A percentile compares a stretch with the other conserved stretches of the same genome.
Evolutionary conservation across 2,888 invertebrate genomes (phyloP).

Genomic region (Caenorhabditis sp.): DNA sequence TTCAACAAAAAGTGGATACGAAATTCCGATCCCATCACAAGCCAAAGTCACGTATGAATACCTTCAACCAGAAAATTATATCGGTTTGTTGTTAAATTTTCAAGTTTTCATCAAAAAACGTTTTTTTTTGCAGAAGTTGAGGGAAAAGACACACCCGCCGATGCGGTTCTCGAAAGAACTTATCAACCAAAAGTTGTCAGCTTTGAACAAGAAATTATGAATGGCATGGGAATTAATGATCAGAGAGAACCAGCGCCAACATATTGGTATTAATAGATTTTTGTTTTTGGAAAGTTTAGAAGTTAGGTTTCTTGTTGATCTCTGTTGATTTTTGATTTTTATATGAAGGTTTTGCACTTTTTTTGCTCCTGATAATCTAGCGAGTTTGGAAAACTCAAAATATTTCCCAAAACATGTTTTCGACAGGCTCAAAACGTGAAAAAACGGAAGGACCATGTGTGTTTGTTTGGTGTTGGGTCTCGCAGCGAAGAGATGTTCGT

Average conservation of each 20-base stretch:
- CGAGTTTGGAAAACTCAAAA: not conserved
- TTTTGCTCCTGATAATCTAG: not conserved
- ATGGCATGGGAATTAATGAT: constrained; percentile 57
- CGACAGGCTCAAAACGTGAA: not conserved
- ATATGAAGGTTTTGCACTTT: not conserved
- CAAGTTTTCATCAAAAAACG: not conserved
- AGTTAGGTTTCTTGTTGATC: constrained; percentile 15
- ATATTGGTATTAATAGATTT: constrained; percentile 46
- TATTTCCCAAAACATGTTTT: not conserved
- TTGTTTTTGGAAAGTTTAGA: constrained; percentile 8
- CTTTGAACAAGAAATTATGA: constrained; percentile 65
- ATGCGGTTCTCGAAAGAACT: constrained; percentile 59
- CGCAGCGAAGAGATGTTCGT: not conserved
- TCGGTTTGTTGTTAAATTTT: constrained; percentile 42
- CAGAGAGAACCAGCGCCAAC: constrained; percentile 35
- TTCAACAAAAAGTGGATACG: constrained; percentile 59
- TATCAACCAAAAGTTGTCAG: constrained; percentile 63
- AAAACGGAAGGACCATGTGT: not conserved
- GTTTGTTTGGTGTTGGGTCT: not conserved
- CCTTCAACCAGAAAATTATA: constrained; percentile 58
- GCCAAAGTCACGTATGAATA: constrained; percentile 67
- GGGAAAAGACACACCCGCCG: constrained; percentile 63
- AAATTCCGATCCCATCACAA: constrained; percentile 66
- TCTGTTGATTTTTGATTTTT: constrained; percentile 10
- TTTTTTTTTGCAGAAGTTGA: constrained; percentile 55